Percentiles rank a stretch among this genome's conserved stretches.
These are phyloP conservation scores for Selene dorsalis DNA, from an alignment of 2,797 vertebrate species.

Conservation along the genomic window DNA sequence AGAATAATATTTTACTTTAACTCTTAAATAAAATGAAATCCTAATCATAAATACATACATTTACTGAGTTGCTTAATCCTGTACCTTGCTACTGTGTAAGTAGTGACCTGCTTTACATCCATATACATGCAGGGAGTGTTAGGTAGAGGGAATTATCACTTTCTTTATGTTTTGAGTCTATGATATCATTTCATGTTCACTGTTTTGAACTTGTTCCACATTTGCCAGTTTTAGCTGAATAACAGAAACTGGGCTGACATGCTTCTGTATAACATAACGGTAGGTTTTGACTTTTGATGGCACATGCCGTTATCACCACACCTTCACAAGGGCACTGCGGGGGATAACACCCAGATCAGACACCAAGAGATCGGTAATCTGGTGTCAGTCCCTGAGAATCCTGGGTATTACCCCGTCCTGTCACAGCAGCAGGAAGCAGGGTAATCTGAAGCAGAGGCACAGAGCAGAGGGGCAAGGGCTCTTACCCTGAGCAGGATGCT, in stretches of 20 bases:
- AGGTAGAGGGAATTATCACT: background rate
- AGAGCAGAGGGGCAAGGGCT: slow-evolving; percentile 24
- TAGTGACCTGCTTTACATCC: background rate
- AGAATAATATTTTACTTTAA: too few relatives aligned
- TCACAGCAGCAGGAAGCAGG: slow-evolving; percentile 27
- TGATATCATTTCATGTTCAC: background rate
- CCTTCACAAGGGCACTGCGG: slow-evolving; percentile 18
- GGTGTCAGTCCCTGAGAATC: slow-evolving; percentile 48
- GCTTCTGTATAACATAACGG: background rate
- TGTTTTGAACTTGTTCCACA: background rate
- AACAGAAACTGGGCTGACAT: background rate
- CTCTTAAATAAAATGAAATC: too few relatives aligned
- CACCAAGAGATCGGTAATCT: slow-evolving; percentile 64
- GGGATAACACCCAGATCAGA: slow-evolving; percentile 56
- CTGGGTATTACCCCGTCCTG: slow-evolving; percentile 48
- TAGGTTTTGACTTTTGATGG: slow-evolving; percentile 12
- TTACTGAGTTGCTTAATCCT: background rate
- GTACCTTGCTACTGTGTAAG: background rate
- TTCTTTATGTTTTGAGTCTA: background rate
- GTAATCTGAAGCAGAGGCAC: slow-evolving; percentile 43
- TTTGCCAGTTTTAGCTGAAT: background rate
- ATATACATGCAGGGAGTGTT: background rate
- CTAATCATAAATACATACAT: background rate
- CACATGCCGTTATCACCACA: background rate
- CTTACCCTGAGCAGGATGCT: slow-evolving; percentile 86